phyloP scores from a whole-genome alignment of 2,888 invertebrate species.

The Platynereis dumerilii region DNA sequence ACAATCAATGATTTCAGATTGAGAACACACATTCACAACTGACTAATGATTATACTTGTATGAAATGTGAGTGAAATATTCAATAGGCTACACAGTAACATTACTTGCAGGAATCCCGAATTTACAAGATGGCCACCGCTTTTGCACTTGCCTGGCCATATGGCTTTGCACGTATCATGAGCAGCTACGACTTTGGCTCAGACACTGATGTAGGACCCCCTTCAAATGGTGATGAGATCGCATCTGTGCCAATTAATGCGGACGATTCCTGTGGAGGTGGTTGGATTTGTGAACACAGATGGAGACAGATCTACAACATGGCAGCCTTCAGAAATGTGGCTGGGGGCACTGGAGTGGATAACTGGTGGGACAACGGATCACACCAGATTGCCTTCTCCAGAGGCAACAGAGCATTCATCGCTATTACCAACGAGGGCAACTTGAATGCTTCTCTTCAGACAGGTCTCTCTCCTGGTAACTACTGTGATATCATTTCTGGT shows the following conservation, averaged over 20 bases:
- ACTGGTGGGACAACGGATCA: conserved; percentile 80
- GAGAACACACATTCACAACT: too few species aligned
- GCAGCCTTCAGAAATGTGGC: conserved; percentile 75
- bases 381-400: conserved; percentile 87
- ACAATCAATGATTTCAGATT: too few species aligned
- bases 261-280: conserved; percentile 53
- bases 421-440: conserved; percentile 71
- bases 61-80: too few species aligned
- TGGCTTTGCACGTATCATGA: conserved; percentile 78
- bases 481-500: conserved; percentile 88
- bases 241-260: conserved; percentile 39
- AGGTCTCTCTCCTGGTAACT: conserved; percentile 74
- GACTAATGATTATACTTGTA: too few species aligned
- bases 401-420: conserved; percentile 74
- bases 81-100: too few species aligned
- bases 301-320: conserved; percentile 68
- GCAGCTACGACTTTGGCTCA: conserved; percentile 73
- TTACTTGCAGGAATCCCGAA: conserved; percentile 9
- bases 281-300: conserved; percentile 59
- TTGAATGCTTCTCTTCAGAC: conserved; percentile 45
- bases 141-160: conserved; percentile 77
- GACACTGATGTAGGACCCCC: conserved; percentile 40
- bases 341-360: conserved; percentile 67
- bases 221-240: conserved; percentile 39
- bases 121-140: conserved; percentile 68